Evolutionary conservation across 1,140 invertebrate genomes (phyloP).

Genomic region (Delia radicum): DNA sequence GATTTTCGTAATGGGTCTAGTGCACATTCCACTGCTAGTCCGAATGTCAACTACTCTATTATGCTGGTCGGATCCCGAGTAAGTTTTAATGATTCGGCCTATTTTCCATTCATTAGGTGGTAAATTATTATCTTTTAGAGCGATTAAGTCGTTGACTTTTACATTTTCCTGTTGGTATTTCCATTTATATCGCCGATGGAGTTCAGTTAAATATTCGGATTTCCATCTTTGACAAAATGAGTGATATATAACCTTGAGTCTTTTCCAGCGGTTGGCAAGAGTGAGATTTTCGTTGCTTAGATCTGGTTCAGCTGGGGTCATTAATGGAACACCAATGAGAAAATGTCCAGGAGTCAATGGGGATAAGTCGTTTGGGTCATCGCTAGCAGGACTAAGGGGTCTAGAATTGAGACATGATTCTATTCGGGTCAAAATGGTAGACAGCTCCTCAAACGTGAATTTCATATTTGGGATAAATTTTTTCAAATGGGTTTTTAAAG

Average conservation of each 20-base stretch:
- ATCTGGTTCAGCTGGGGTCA: neutral
- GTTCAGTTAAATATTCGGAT: neutral
- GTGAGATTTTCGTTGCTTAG: neutral
- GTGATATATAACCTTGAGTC: neutral
- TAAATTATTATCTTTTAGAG: neutral
- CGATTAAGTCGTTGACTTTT: neutral
- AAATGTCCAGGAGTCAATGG: conserved; percentile 25
- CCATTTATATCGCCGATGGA: neutral
- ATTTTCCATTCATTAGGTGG: neutral
- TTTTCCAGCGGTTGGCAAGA: neutral
- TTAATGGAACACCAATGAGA: neutral
- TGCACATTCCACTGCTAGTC: neutral
- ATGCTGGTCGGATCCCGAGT: too few species aligned
- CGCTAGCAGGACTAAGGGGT: neutral
- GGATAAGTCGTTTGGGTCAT: conserved; percentile 6
- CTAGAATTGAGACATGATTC: conserved; percentile 11
- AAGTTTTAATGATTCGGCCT: neutral
- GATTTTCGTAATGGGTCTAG: neutral
- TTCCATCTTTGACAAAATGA: neutral
- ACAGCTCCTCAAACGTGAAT: too few species aligned
- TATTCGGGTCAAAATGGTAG: too few species aligned
- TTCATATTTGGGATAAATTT: too few species aligned
- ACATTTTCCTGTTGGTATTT: neutral
- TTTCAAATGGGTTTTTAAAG: too few species aligned
- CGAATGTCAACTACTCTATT: neutral